These are phyloP conservation scores for Zalophus californianus DNA, from an alignment of 2,797 vertebrate genomes.

Conservation along the genomic window DNA sequence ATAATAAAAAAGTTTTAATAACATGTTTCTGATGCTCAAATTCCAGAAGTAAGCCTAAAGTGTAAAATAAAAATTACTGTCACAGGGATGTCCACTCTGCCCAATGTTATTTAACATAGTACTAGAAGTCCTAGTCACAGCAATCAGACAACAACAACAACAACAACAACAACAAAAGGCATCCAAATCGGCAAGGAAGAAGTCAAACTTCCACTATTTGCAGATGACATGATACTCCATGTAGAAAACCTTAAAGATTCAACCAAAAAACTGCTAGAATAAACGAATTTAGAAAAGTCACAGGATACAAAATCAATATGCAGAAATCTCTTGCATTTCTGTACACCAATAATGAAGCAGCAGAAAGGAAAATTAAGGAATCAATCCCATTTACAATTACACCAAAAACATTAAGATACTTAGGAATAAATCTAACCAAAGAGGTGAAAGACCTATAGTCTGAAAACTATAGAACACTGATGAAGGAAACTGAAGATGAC, in stretches of 20 bases:
- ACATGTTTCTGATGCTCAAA: slow-evolving; percentile 24
- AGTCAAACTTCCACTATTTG: not conserved
- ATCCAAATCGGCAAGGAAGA: not conserved
- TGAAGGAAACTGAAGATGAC: not conserved
- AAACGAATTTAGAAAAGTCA: not conserved
- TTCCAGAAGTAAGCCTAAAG: slow-evolving; percentile 11
- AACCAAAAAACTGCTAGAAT: not conserved
- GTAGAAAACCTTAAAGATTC: not conserved
- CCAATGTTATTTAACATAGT: not conserved
- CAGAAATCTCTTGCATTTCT: not conserved
- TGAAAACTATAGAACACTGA: not conserved
- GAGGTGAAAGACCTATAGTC: not conserved
- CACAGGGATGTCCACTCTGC: not conserved
- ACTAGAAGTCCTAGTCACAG: not conserved
- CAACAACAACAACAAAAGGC: not conserved
- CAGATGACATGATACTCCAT: not conserved
- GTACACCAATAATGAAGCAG: not conserved
- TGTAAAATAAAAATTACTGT: slow-evolving; percentile 41
- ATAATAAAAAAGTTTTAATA: slow-evolving; percentile 48
- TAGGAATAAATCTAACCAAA: not conserved
- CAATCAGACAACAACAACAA: not conserved
- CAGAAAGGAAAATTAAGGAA: not conserved
- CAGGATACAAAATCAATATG: not conserved
- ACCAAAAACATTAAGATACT: not conserved
- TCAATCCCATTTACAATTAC: not conserved